Evolutionary conservation across 1,140 invertebrate species (phyloP), one percentile per base, ranked within the genome.

Genomic region (Lordiphosa stackelbergi): DNA sequence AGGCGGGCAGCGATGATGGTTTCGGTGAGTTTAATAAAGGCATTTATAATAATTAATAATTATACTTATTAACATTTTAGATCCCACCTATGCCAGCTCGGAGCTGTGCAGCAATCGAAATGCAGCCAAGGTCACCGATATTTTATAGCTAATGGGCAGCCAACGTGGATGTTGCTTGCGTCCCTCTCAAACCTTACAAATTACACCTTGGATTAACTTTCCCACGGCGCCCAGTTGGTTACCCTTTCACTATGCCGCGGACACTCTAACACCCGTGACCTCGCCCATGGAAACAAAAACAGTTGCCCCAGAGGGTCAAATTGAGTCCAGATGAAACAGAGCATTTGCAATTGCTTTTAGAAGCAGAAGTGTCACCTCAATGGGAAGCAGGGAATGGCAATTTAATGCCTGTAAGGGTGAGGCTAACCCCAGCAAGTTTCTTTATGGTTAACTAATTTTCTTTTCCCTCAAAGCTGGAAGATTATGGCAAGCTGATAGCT

Each of bases 401-500:
- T 34, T 8, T 7, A 0, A 11, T 47, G 22, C 4, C 5, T 0
- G n/a, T 34, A 13, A 3, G 9, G 16, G 19, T 45, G 3, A 19
- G 19, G 3, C 19, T 19, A 1, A 0, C 19, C 19, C 19, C 2
- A 19, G 19, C 19, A 19, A 19, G 19, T 19, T 3, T 19, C 19
- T 19, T 2, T 0, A 19, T 4, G 2, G 19, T 19, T 2, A 2
- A 3, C 19, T 19, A 19, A 3, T 37, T 38, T 4, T 37, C 13
- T 51, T 36, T n/a, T n/a, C n/a, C 1, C 35, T 19, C n/a, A 10
- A 38, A 93, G 91, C 87, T 93, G 40, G 92, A 93, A 86, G 89
- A 92, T 73, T 93, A 91, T 73, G 92, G 92, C 60, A 88, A 90
- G 71, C 89, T 91, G 36, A 87, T 91, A 41, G 91, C 92, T 36